Base-by-base conservation (phyloP, 2,888 invertebrate genomes). In the Leptinotarsa tumamoca region DNA sequence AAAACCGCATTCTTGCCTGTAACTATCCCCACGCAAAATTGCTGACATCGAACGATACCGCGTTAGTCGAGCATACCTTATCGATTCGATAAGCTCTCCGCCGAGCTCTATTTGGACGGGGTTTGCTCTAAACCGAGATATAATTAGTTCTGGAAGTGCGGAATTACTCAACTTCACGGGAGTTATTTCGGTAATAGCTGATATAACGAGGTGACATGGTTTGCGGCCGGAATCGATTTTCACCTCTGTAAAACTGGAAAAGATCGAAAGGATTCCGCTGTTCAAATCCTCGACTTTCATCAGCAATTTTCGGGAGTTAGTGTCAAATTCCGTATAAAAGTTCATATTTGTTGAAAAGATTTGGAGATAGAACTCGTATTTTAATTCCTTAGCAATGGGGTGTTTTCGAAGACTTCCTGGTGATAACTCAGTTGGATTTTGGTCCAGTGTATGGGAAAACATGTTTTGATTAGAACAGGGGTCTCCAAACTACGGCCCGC, bases 1-100 rank as follows among this genome's bases (percentile, higher is more conserved):
- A 2, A 58, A 21, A 67, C 67, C 67, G 18, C 67, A 67, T 67
- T 43, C 49, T 56, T 61, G 61, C 4, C 61, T 17, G 13, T 61
- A 27, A 23, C 23, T 23, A 27, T 23, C 27, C 14, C 10, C 63
- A 71, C 63, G 23, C 63, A 66, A 71, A 71, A 71, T 71, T 63
- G 52, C 71, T 71, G 17, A 2, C 17, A n/a, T 21, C 18, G 27
- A 15, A 61, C 61, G 27, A 63, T 21, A 33, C 17, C 63, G 33
- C 43, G n/a, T 63, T 43, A 63, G 56, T 72, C 49, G n/a, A 13
- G 67, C 67, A 72, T 72, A 72, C 72, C 72, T 67, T 67, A 72
- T 72, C 72, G 67, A 72, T 72, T 72, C 43, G 67, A 72, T 72
- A 56, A 67, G 66, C 67, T 43, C 18, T 54, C 66, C 13, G 27